These are phyloP conservation scores for Himalopsyche anomala DNA, from an alignment of 2,888 invertebrate genomes.

Conservation along the genomic window DNA sequence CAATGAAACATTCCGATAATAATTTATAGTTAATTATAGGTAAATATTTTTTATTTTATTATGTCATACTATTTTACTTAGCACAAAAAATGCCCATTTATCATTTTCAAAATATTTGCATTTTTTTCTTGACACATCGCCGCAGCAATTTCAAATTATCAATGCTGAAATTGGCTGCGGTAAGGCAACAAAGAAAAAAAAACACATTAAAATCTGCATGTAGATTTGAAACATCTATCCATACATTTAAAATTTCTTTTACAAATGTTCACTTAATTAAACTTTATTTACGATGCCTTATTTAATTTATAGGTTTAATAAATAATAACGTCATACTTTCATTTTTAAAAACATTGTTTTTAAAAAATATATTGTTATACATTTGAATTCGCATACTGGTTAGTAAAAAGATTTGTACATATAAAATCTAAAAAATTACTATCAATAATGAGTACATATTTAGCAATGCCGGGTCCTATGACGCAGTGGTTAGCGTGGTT, in stretches of 20 bases:
- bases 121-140: constrained; percentile 3
- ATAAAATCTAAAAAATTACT: no score
- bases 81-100: not conserved
- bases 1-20: no score
- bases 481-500: no score
- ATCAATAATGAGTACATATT: no score
- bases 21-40: no score
- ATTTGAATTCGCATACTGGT: no score
- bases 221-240: not conserved
- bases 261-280: not conserved
- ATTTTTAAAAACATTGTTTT: not conserved
- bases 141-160: constrained; percentile 27
- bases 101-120: constrained; percentile 35
- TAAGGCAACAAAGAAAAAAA: constrained; percentile 28
- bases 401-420: no score
- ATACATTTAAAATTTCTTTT: not conserved
- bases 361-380: not conserved
- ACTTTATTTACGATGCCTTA: not conserved
- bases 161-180: constrained; percentile 16
- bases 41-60: no score
- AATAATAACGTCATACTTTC: not conserved
- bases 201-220: not conserved
- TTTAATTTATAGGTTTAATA: not conserved
- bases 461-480: no score
- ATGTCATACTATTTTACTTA: not conserved